phyloP scores from a whole-genome alignment of 2,113 vertebrate genomes.

The Garra rufa region DNA sequence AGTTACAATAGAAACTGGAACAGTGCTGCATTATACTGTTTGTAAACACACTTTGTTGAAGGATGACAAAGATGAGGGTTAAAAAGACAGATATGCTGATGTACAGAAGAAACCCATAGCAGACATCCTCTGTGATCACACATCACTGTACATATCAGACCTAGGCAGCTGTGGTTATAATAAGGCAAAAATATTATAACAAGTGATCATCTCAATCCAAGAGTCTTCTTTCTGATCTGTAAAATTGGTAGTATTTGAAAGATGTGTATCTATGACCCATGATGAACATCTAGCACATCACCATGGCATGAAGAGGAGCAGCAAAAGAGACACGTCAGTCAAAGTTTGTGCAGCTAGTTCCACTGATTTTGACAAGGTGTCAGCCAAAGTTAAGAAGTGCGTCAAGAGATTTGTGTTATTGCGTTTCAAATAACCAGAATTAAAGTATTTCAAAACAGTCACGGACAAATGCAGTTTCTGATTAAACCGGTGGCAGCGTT shows the following conservation, averaged over 20 bases:
- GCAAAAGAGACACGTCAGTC: slow-evolving; percentile 29
- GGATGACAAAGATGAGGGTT: slow-evolving; percentile 21
- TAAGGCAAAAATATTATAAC: not conserved
- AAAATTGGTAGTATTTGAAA: slow-evolving; percentile 56
- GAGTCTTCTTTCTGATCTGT: slow-evolving; percentile 59
- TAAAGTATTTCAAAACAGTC: not conserved
- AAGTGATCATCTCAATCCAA: slow-evolving; percentile 38
- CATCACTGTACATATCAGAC: not conserved
- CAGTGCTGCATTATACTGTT: not conserved
- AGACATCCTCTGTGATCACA: slow-evolving; percentile 46
- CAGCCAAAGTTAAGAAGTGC: slow-evolving; percentile 61
- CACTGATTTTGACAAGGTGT: slow-evolving; percentile 66
- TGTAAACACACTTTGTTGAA: not conserved
- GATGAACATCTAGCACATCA: slow-evolving; percentile 54
- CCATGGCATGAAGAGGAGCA: not conserved
- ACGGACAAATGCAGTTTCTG: not conserved
- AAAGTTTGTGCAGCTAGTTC: slow-evolving; percentile 72
- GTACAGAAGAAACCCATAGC: not conserved
- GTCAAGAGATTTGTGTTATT: not conserved
- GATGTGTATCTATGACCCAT: slow-evolving; percentile 44
- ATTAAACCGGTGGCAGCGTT: slow-evolving; percentile 10
- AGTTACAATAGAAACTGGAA: not conserved
- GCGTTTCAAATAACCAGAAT: not conserved
- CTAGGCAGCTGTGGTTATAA: not conserved
- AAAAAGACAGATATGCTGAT: slow-evolving; percentile 4